These are phyloP conservation scores for Glaucomys volans DNA, from an alignment of 2,113 vertebrate species.

Conservation along the genomic window DNA sequence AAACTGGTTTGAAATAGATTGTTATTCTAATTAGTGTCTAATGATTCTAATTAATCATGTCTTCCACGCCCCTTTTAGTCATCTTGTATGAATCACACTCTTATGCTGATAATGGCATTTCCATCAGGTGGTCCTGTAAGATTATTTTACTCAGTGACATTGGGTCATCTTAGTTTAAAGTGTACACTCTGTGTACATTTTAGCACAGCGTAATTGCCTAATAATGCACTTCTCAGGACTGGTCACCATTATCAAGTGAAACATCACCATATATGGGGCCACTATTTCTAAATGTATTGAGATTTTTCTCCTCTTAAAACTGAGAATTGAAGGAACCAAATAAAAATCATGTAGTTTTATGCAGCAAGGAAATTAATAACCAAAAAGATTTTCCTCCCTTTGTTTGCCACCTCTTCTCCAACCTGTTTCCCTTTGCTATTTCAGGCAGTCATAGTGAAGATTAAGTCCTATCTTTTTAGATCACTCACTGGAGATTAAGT, in stretches of 20 bases:
- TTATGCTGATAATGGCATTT: background rate
- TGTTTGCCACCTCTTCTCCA: background rate
- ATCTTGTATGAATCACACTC: background rate
- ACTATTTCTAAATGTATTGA: background rate
- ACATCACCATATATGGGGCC: background rate
- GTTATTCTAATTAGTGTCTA: background rate
- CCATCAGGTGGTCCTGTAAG: background rate
- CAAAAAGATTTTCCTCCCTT: background rate
- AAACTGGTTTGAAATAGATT: conserved; percentile 14
- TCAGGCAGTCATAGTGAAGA: background rate
- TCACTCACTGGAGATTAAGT: conserved; percentile 72
- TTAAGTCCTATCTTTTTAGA: conserved; percentile 53
- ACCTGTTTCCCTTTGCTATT: conserved; percentile 32
- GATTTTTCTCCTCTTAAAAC: background rate
- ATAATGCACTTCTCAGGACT: background rate
- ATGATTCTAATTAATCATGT: background rate
- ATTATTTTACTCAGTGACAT: background rate
- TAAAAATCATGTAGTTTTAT: conserved; percentile 19
- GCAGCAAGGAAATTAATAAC: background rate
- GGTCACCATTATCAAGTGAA: background rate
- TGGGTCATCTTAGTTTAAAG: background rate
- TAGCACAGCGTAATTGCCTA: background rate
- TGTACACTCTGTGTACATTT: background rate
- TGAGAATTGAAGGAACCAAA: background rate
- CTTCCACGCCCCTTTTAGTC: background rate